A percentile compares a stretch with the other conserved stretches of the same genome.
These are phyloP conservation scores for Synanthedon formicaeformis DNA, from an alignment of 2,888 invertebrate species.

Conservation along the genomic window DNA sequence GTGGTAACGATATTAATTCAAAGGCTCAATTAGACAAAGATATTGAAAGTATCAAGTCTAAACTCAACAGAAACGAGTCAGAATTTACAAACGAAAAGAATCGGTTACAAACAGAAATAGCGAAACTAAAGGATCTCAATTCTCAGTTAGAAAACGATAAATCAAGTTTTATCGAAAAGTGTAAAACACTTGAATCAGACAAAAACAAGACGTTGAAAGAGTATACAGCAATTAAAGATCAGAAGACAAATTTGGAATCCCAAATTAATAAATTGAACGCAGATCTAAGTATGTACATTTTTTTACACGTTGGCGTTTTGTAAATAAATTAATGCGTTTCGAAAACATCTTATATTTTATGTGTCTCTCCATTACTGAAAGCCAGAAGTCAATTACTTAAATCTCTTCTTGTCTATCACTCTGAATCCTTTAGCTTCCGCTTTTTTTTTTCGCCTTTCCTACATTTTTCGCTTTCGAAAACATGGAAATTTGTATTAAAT, in stretches of 20 bases:
- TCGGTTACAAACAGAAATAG: constrained; percentile 58
- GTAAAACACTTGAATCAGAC: constrained; percentile 44
- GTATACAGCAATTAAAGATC: constrained; percentile 72
- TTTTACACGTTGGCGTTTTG: too few relatives aligned
- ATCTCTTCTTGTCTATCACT: too few relatives aligned
- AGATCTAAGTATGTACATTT: constrained; percentile 67
- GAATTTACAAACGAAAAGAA: constrained; percentile 67
- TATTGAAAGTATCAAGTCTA: constrained; percentile 66
- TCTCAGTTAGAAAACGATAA: constrained; percentile 56
- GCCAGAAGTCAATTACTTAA: too few relatives aligned
- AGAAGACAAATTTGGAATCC: constrained; percentile 72
- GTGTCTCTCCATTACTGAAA: background rate
- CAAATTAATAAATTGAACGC: constrained; percentile 70
- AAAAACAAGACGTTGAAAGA: constrained; percentile 47
- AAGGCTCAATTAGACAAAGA: constrained; percentile 60
- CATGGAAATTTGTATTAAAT: too few relatives aligned
- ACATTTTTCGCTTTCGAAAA: background rate
- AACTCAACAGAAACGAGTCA: constrained; percentile 57
- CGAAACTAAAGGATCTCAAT: constrained; percentile 64
- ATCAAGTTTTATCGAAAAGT: constrained; percentile 37
- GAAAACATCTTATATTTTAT: background rate
- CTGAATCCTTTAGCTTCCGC: too few relatives aligned
- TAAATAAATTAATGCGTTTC: background rate
- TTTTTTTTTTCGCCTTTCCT: too few relatives aligned
- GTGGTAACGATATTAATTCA: constrained; percentile 58